A percentile compares a stretch with the other conserved stretches of the same genome.
Evolutionary conservation across 2,113 vertebrate genomes (phyloP).

Genomic region (Microtus pennsylvanicus): DNA sequence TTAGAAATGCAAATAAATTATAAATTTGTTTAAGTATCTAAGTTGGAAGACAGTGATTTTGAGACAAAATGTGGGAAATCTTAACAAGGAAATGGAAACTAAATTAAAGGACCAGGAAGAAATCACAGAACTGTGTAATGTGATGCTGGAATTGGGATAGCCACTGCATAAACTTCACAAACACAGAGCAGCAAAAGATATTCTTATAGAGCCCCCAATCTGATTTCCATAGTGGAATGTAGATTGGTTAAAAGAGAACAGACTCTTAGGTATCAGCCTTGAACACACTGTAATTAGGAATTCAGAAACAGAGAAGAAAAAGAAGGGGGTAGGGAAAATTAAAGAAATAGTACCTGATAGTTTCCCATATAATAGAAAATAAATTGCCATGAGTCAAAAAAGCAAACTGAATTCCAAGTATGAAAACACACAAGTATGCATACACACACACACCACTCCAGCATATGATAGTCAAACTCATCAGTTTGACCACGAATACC

Average conservation of each 20-base stretch:
- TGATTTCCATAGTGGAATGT: background rate
- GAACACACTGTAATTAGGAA: background rate
- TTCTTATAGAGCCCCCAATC: background rate
- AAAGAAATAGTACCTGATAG: background rate
- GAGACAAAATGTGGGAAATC: background rate
- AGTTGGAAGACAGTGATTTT: background rate
- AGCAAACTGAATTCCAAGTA: background rate
- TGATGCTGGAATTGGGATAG: background rate
- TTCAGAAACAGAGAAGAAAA: background rate
- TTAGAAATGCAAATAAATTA: constrained; percentile 8
- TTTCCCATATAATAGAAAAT: background rate
- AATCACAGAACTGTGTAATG: background rate
- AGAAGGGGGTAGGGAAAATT: background rate
- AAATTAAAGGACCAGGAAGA: background rate
- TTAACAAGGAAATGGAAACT: constrained; percentile 19
- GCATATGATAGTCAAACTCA: background rate
- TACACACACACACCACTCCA: background rate
- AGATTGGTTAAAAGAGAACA: background rate
- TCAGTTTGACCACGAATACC: background rate
- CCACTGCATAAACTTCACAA: background rate
- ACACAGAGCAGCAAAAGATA: background rate
- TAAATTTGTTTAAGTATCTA: constrained; percentile 5
- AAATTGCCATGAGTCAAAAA: background rate
- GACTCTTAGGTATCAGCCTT: background rate
- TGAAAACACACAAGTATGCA: background rate